Base-by-base conservation (phyloP, 2,797 vertebrate genomes). In the Eupleurogrammus muticus region DNA sequence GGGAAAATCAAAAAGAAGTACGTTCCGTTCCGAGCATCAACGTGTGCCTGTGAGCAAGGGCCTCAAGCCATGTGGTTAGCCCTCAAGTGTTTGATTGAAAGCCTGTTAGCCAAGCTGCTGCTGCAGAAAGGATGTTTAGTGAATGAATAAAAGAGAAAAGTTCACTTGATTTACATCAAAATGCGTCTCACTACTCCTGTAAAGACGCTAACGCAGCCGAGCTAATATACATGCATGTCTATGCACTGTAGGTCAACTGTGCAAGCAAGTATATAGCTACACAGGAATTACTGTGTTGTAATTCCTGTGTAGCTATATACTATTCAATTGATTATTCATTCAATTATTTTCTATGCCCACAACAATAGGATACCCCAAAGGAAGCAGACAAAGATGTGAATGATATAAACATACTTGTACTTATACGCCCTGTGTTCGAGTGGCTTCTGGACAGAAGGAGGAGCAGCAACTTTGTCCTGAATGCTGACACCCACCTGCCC, bases 221-320 rank as follows among this genome's bases (percentile, higher is more conserved):
- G 34, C 32, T 54, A 70, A 51, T 79, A 56, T 46, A 10, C 55
- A 54, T 49, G 48, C 42, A 50, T 67, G 73, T 51, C 20, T 66
- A 56, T 61, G 11, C 62, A 54, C 34, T 63, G 47, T 62, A 73
- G 72, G 51, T 78, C 65, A 14, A 54, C 48, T 79, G 63, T 79
- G 63, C 79, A 82, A 80, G 67, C 51, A n/a, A n/a, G n/a, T n/a
- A n/a, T n/a, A n/a, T n/a, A n/a, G n/a, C n/a, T n/a, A n/a, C n/a
- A n/a, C n/a, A n/a, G n/a, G n/a, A n/a, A n/a, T n/a, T n/a, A n/a
- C n/a, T n/a, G n/a, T n/a, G n/a, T n/a, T n/a, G n/a, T n/a, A n/a
- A n/a, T n/a, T n/a, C n/a, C n/a, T n/a, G n/a, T n/a, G n/a, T n/a
- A n/a, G n/a, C n/a, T n/a, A n/a, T n/a, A n/a, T n/a, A n/a, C n/a